Percentiles rank a stretch among this genome's conserved stretches.
Evolutionary conservation across 2,113 vertebrate species (phyloP).

Genomic region (Alligator mississippiensis): DNA sequence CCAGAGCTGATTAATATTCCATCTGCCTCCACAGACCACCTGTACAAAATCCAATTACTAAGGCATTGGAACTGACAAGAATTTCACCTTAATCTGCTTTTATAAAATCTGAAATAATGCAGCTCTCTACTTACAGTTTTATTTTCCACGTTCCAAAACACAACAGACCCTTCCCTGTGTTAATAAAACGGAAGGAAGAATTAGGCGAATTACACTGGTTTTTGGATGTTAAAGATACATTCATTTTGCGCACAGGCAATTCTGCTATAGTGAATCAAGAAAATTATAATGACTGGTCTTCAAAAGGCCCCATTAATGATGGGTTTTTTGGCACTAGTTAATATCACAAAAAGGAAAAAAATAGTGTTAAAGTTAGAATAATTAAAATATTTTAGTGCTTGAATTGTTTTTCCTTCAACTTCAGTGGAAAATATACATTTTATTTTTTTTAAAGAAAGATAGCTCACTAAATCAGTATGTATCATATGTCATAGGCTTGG

Average conservation of each 20-base stretch:
- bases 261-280: neutral
- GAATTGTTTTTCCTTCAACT: conserved; percentile 34
- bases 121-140: conserved; percentile 85
- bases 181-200: conserved; percentile 70
- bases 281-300: neutral
- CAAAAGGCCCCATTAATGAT: neutral
- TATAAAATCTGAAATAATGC: neutral
- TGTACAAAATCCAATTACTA: neutral
- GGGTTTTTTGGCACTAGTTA: neutral
- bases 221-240: neutral
- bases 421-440: neutral
- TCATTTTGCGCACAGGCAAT: neutral
- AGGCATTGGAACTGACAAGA: conserved; percentile 7
- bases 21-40: neutral
- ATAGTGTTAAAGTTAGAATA: neutral
- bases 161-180: conserved; percentile 92
- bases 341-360: neutral
- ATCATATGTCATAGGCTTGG: neutral
- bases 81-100: neutral
- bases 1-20: neutral
- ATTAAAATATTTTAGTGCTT: neutral
- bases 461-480: neutral
- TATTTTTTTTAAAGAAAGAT: neutral
- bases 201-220: conserved; percentile 28
- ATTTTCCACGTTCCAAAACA: conserved; percentile 98